Evolutionary conservation across 2,113 vertebrate genomes (phyloP), one percentile per base, ranked within the genome.

Genomic region (Sclerurus mexicanus): DNA sequence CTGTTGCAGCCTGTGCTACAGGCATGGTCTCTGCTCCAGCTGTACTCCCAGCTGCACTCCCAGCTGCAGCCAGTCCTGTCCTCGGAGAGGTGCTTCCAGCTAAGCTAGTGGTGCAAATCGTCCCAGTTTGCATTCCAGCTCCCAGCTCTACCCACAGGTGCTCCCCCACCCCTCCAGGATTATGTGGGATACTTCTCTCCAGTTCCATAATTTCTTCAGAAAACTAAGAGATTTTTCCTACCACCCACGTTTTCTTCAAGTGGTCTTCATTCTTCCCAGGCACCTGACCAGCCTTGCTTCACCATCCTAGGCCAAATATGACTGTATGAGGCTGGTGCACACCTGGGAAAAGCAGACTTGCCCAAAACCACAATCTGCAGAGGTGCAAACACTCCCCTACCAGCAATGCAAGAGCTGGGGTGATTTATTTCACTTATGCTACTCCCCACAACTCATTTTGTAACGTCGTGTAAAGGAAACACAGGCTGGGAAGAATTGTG

Each of bases 261-360:
- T 3, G 33, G 12, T 33, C 68, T 55, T 80, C 44, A 13, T 33
- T 59, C 23, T 60, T 55, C n/a, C 33, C 44, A 74, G 30, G 25
- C 52, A 19, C n/a, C 40, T 18, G 3, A 68, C 59, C n/a, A 75
- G 72, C 55, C n/a, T 62, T 37, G 25, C 56, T 81, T 56, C 31
- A 53, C 7, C 0, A 0, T 6, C 12, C 0, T 10, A 25, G 20
- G 58, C 58, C 39, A 63, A 31, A 10, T 6, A 13, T 1, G 12
- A 22, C n/a, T 20, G 6, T 0, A 28, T 0, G 9, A 72, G 58
- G 42, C 40, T 60, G 69, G 35, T 19, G n/a, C 14, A 8, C 7
- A 6, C 14, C 87, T 83, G 58, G 28, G 50, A 59, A 60, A 83
- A 59, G 35, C 46, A 82, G 47, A 53, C 67, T 46, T 25, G 66